phyloP scores from a whole-genome alignment of 30 jellyfish, hydroid and myxozoan genomes.

The Aurelia aurita region DNA sequence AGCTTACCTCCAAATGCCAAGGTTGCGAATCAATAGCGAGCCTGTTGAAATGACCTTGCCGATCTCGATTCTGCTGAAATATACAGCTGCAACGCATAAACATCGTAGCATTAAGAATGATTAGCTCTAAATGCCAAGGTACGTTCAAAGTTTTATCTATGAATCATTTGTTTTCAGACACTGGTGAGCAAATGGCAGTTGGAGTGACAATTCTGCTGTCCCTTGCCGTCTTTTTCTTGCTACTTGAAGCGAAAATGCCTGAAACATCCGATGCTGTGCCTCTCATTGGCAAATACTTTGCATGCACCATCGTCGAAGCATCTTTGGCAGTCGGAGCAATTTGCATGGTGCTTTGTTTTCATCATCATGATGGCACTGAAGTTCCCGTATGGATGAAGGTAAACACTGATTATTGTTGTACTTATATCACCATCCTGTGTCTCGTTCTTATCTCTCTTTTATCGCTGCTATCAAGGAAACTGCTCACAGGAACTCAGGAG shows the following conservation, averaged over 20 bases:
- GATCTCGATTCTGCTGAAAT: too few species aligned
- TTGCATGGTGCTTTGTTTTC: constrained; percentile 75
- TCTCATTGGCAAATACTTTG: constrained; percentile 81
- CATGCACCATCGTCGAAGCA: constrained; percentile 78
- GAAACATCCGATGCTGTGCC: constrained; percentile 88
- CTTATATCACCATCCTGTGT: too few species aligned
- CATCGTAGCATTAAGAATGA: too few species aligned
- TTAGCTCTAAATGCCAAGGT: too few species aligned
- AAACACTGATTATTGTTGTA: not conserved
- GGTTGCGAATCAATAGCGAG: too few species aligned
- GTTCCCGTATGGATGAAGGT: constrained; percentile 90
- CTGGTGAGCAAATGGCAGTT: constrained; percentile 93
- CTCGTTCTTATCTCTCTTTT: too few species aligned
- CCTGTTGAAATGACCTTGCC: too few species aligned
- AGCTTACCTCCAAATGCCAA: too few species aligned
- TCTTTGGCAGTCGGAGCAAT: constrained; percentile 81
- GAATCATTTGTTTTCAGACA: constrained; percentile 52
- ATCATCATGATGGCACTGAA: constrained; percentile 82
- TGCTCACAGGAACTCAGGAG: too few species aligned
- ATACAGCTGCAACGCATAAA: too few species aligned
- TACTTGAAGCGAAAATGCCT: constrained; percentile 85
- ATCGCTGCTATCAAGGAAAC: too few species aligned
- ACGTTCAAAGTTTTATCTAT: not conserved
- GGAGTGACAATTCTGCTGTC: constrained; percentile 83
- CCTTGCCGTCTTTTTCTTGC: constrained; percentile 82